Evolutionary conservation across 1,140 invertebrate species (phyloP), one percentile per base, ranked within the genome.

Genomic region (Pogonomyrmex barbatus): DNA sequence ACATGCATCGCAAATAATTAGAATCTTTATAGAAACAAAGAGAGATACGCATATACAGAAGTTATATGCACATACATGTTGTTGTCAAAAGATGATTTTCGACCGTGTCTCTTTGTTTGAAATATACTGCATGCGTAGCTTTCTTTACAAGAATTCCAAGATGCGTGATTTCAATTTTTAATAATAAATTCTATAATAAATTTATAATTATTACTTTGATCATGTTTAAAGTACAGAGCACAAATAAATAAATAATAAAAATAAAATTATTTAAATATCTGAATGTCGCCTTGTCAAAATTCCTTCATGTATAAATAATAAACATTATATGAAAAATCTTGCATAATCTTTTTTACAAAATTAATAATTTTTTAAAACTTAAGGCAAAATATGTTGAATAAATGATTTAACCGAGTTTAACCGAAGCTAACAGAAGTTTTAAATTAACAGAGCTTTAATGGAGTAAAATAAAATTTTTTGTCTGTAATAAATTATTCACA

Each of bases 1-100:
- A 60, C 14, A n/a, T 33, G 56, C 56, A 77, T 42, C 14, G 47
- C 47, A 45, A 62, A 14, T 77, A 63, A 77, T 62, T 77, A 77
- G 39, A 30, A 47, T 24, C 10, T 77, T 63, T 45, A 62, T 62
- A n/a, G 56, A 77, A 62, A 60, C n/a, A 5, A 56, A 75, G 39
- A n/a, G n/a, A 75, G 3, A 77, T n/a, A 63, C 56, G 42, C 14
- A 24, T 76, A 24, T 4, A 33, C 24, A 0, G 24, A 63, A 60
- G 30, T 36, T 6, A 17, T 12, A 39, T 39, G 17, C n/a, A 76
- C 42, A 24, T 4, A 45, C 2, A 60, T 45, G 63, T 63, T 12
- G 24, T 58, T 24, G n/a, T 75, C 3, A 42, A 39, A 75, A 24
- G 30, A 10, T 39, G 33, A 4, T 73, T 36, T 54, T 56, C 17